Evolutionary conservation across 2,888 invertebrate species (phyloP), one percentile per base, ranked within the genome.

Genomic region (Metalampra italica): DNA sequence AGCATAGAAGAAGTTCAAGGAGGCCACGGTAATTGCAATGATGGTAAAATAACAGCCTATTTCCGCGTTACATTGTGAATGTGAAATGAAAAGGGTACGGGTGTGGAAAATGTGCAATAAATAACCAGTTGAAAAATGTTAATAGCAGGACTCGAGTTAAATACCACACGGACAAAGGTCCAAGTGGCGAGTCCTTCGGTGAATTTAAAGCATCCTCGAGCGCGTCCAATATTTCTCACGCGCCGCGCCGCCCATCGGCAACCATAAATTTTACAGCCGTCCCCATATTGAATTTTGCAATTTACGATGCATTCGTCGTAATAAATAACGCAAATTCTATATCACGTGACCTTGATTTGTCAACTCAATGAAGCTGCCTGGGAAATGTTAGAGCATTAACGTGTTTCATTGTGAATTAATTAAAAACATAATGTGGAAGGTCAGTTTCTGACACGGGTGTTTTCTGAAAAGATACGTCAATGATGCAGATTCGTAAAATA

Each of bases 261-360:
- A 72, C 69, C 71, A 80, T 82, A 81, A 74, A 80, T 74, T 82
- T 82, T 78, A 84, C 72, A 59, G 68, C 61, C 71, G 66, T 68
- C 58, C 62, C 68, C 69, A 82, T 84, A 85, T 82, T 76, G 81
- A 78, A 75, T 76, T 80, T 75, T 72, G 72, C 66, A 74, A 81
- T 78, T 73, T 81, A 76, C 72, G 70, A 22, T 62, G 51, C 59
- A 64, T 62, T 57, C 58, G 63, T 68, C 70, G 76, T 61, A 71
- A 71, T 60, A 65, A 68, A 69, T 68, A 66, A 62, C 51, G 57
- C 51, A 51, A 54, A 53, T 55, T 60, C 57, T 68, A 71, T 68
- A 59, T 62, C 57, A 55, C 51, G 54, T 61, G 71, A 67, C 78
- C 77, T 77, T 76, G 66, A 59, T 60, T 62, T 57, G 59, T 56